Evolutionary conservation across 1,140 invertebrate species (phyloP), one percentile per base, ranked within the genome.

Genomic region (Octopus bimaculoides): DNA sequence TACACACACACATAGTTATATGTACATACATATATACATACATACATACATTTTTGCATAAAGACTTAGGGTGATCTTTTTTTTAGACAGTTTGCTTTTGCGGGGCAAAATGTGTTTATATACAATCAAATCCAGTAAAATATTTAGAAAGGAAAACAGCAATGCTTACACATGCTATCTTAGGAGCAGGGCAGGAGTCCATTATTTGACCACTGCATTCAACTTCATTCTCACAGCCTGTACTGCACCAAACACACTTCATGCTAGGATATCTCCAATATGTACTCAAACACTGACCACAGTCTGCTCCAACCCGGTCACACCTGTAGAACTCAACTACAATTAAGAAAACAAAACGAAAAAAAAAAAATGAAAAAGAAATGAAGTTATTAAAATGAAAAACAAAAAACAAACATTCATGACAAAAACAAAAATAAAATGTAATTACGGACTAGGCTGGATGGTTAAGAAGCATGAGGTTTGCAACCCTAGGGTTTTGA

Each of bases 271-370:
- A 55, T 10, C 79, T 83, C 52, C 82, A 82, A 77, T 84, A 82
- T 17, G 86, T 79, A 77, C 85, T 85, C 54, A 84, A 80, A 82
- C 86, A 87, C 26, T 84, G 78, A 74, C 86, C 85, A 81, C 86
- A 87, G n/a, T 87, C 86, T 9, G 75, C 78, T 66, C 83, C 85
- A 55, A 86, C 77, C 1, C 81, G 82, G 17, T 81, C 77, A 82
- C 86, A 87, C 53, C 85, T 85, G 82, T 87, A 87, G 12, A 87
- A 54, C 20, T 81, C 82, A 12, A 84, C 86, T 87, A 77, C 12
- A 81, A 82, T 53, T 52, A 76, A 74, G 53, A 77, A 75, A 14
- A 53, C 5, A 75, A 53, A 75, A 75, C 5, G 26, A 41, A 75
- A 41, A 41, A 6, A 75, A 41, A 75, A 41, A 41, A 53, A 75